These are phyloP conservation scores for Mycteria americana DNA, from an alignment of 2,797 vertebrate genomes.

Conservation along the genomic window DNA sequence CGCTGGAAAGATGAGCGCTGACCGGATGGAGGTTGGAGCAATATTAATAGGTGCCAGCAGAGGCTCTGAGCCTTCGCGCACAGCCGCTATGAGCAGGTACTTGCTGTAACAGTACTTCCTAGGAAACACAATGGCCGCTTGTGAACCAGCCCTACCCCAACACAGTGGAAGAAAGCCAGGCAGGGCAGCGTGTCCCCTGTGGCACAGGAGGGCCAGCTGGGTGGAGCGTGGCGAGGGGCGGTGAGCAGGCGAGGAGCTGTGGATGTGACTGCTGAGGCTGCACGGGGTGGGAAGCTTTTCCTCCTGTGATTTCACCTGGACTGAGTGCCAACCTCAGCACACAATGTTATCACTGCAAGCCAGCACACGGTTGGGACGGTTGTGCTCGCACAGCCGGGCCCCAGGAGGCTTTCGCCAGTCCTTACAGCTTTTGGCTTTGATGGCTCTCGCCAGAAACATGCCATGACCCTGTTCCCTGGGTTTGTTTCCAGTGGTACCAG, in stretches of 20 bases:
- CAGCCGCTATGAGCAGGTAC: not conserved
- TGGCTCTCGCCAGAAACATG: not conserved
- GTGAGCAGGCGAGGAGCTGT: not conserved
- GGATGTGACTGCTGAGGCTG: not conserved
- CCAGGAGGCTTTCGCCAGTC: not conserved
- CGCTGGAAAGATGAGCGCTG: not conserved
- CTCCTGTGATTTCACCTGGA: slow-evolving; percentile 57
- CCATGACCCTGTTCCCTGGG: not conserved
- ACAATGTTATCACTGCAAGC: slow-evolving; percentile 65
- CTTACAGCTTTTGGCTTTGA: not conserved
- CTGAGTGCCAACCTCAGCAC: slow-evolving; percentile 17
- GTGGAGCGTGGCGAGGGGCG: not conserved
- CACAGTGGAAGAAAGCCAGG: not conserved
- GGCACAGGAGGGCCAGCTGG: not conserved
- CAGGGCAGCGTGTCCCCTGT: not conserved
- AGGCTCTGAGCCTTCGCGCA: not conserved
- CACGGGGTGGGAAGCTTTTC: slow-evolving; percentile 33
- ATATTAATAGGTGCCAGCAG: not conserved
- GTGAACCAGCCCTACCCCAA: not conserved
- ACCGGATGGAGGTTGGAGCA: not conserved
- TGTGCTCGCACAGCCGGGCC: not conserved
- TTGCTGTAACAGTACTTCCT: not conserved
- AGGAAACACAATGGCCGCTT: slow-evolving; percentile 26
- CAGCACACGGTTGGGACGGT: not conserved
- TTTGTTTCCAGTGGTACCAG: not conserved